A percentile compares a stretch with the other conserved stretches of the same genome.
Evolutionary conservation across 2,888 invertebrate genomes (phyloP).

Genomic region (Plagiodera versicolora): DNA sequence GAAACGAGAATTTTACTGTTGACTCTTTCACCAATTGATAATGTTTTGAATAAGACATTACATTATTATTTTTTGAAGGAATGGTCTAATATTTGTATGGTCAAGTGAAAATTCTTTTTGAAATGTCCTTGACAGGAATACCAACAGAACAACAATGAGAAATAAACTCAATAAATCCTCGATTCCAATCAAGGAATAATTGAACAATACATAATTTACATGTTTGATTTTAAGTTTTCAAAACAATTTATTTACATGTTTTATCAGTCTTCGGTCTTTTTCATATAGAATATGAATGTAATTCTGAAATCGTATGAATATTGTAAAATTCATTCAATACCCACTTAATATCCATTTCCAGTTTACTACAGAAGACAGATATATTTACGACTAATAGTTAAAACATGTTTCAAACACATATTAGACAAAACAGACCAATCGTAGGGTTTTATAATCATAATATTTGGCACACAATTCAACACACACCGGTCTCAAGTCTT

Average conservation of each 20-base stretch:
- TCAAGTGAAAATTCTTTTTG: slow-evolving; percentile 25
- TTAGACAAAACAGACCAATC: slow-evolving; percentile 37
- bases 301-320: slow-evolving; percentile 19
- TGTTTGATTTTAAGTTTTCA: slow-evolving; percentile 33
- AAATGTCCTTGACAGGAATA: background rate
- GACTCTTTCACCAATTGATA: no score
- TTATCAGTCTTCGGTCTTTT: slow-evolving; percentile 43
- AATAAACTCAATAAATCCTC: slow-evolving; percentile 10
- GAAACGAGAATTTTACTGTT: no score
- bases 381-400: slow-evolving; percentile 23
- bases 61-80: background rate
- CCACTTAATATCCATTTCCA: slow-evolving; percentile 4
- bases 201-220: slow-evolving; percentile 34
- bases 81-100: slow-evolving; percentile 13
- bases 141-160: slow-evolving; percentile 5
- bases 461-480: slow-evolving; percentile 22
- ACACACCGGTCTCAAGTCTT: slow-evolving; percentile 22
- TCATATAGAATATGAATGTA: slow-evolving; percentile 31
- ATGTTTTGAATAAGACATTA: background rate
- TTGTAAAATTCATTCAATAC: slow-evolving; percentile 9
- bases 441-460: slow-evolving; percentile 30
- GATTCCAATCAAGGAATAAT: slow-evolving; percentile 22
- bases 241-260: slow-evolving; percentile 36
- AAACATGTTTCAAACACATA: slow-evolving; percentile 13
- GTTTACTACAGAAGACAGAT: slow-evolving; percentile 31